A percentile compares a stretch with the other conserved stretches of the same genome.
phyloP scores from a whole-genome alignment of 2,888 invertebrate species.

The Drosophila phalerata region DNA sequence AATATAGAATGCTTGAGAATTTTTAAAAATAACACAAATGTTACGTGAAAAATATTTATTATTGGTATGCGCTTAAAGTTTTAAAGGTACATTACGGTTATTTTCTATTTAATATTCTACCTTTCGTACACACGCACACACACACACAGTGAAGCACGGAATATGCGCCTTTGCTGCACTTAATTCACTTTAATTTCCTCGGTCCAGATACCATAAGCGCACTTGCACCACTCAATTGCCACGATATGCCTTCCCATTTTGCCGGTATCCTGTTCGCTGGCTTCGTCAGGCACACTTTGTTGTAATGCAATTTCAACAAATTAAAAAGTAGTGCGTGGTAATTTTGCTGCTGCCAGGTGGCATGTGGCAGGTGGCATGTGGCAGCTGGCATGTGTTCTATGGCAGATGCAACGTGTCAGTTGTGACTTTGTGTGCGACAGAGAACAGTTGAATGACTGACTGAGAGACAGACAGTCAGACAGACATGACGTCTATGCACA shows the following conservation, averaged over 20 bases:
- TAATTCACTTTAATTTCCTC: slow-evolving; percentile 67
- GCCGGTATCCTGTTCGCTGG: slow-evolving; percentile 9
- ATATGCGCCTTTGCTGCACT: slow-evolving; percentile 49
- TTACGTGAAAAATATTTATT: neutral
- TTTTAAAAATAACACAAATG: too few relatives aligned
- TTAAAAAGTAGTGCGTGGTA: slow-evolving; percentile 73
- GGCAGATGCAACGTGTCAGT: neutral
- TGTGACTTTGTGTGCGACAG: neutral
- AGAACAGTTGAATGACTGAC: neutral
- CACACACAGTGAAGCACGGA: neutral
- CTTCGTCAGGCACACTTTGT: slow-evolving; percentile 17
- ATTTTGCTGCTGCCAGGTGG: slow-evolving; percentile 33
- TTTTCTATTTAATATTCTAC: slow-evolving; percentile 10
- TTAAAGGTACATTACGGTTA: slow-evolving; percentile 8
- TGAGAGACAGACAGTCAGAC: neutral
- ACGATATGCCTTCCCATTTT: neutral
- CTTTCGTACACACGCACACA: neutral
- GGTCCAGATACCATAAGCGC: slow-evolving; percentile 37
- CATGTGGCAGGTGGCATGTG: slow-evolving; percentile 21
- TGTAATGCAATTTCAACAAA: slow-evolving; percentile 76
- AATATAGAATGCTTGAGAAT: too few relatives aligned
- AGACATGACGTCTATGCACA: slow-evolving; percentile 5
- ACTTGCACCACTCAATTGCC: slow-evolving; percentile 26
- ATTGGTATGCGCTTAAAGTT: neutral
- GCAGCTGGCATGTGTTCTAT: neutral